Evolutionary conservation across 2,797 vertebrate species (phyloP).

Genomic region (Mastacembelus armatus): DNA sequence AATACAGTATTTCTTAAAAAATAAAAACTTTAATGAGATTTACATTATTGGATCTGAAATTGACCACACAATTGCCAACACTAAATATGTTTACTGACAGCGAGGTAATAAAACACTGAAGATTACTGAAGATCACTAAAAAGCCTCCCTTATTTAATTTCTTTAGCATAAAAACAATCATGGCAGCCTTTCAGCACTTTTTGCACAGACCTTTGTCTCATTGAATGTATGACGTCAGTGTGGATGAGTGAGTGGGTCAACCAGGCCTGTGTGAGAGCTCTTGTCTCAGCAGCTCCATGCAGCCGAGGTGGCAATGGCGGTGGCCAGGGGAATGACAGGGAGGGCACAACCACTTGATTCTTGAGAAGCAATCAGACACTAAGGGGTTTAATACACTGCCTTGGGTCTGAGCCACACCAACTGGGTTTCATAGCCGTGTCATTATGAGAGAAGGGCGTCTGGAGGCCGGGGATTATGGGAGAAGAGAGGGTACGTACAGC

Average conservation of each 20-base stretch:
- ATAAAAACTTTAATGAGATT: no score
- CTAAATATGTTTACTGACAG: no score
- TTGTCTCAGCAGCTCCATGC: conserved; percentile 55
- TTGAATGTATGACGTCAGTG: conserved; percentile 53
- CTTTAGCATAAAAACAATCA: conserved; percentile 23
- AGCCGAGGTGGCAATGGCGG: conserved; percentile 39
- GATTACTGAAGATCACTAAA: conserved; percentile 8
- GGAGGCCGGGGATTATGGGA: conserved; percentile 83
- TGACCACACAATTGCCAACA: no score
- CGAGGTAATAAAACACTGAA: conserved; percentile 16
- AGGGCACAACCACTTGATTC: conserved; percentile 87
- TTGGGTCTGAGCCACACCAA: conserved; percentile 86
- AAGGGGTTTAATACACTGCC: conserved; percentile 86
- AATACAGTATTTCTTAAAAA: no score
- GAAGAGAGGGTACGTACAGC: conserved; percentile 62
- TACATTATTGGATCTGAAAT: no score
- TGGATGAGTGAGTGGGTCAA: conserved; percentile 52
- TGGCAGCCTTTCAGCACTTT: conserved; percentile 11
- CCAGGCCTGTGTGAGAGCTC: conserved; percentile 64
- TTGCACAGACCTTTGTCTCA: conserved; percentile 9
- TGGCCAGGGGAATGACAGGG: conserved; percentile 73
- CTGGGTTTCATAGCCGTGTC: conserved; percentile 87
- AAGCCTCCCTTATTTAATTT: conserved; percentile 8
- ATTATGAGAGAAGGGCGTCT: conserved; percentile 86
- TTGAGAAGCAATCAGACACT: conserved; percentile 86